A percentile compares a stretch with the other conserved stretches of the same genome.
Conservation (phyloP, 1,140 invertebrate species). For the Dreissena polymorpha region DNA sequence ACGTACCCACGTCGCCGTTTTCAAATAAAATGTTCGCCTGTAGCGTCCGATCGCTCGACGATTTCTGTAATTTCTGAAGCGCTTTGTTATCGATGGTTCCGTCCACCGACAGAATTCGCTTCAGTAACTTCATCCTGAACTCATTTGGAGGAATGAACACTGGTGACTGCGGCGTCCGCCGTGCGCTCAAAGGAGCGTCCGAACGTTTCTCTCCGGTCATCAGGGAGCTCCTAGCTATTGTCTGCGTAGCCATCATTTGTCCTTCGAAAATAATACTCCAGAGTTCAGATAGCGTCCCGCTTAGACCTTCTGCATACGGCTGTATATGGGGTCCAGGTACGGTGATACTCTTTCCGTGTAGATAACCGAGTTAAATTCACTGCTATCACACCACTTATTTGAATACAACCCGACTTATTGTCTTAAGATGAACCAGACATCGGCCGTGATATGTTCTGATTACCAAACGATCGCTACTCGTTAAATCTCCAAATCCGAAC, state of each 20-base stretch:
- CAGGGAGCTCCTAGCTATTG: conserved; percentile 20
- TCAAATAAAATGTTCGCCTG: conserved; percentile 50
- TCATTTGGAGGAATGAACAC: conserved; percentile 51
- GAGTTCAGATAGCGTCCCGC: no score
- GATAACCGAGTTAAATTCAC: no score
- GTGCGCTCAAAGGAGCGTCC: not conserved
- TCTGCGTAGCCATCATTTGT: conserved; percentile 35
- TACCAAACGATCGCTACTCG: no score
- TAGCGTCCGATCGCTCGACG: conserved; percentile 42
- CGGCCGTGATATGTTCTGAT: no score
- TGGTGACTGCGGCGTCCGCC: conserved; percentile 20
- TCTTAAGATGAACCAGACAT: no score
- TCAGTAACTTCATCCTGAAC: conserved; percentile 49
- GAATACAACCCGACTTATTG: no score
- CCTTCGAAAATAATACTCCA: no score
- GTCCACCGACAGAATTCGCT: conserved; percentile 48
- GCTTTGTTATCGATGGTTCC: conserved; percentile 50
- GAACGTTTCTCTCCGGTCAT: conserved; percentile 18
- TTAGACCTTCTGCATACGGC: no score
- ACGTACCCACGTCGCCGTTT: conserved; percentile 46
- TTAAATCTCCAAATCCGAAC: no score
- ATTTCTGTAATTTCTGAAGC: conserved; percentile 40
- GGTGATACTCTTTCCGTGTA: no score
- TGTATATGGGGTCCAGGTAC: no score
- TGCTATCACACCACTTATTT: no score